Evolutionary conservation across 2,888 invertebrate genomes (phyloP), one percentile per base, ranked within the genome.

Genomic region (Caenorhabditis uteleia): DNA sequence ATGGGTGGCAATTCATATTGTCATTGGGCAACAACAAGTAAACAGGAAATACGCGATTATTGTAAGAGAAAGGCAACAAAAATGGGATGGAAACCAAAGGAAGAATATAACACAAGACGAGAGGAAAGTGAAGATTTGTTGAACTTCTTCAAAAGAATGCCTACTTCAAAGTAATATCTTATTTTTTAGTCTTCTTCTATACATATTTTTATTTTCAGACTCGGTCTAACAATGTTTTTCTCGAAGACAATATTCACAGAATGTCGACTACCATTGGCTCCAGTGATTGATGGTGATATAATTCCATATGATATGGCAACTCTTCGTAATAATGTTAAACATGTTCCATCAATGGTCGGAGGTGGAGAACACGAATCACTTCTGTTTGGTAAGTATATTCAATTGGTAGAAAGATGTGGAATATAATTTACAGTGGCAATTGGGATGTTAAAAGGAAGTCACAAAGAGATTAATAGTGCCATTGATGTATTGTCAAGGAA

Each of bases 221-320:
- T 71, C 31, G 70, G 68, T n/a, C 58, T 62, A 29, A 68, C 70
- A 23, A 71, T 78, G 77, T 69, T 76, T 42, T 76, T 76, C 23
- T 67, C 61, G 27, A 54, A 64, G 10, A 61, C 65, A 16, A 68
- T 79, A 14, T 76, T 80, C 60, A 56, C 67, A 14, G 75, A 77
- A 23, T 61, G 69, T 16, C 59, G 69, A 8, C 64, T 81, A 6
- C 75, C 77, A 0, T 61, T 81, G 10, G 69, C 77, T 0, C 81
- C 81, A 6, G 77, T 81, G 27, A 64, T 81, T 43, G 81, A 82
- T 47, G 80, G 77, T 18, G 80, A 82, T 12, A 56, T 82, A 18
- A 65, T 81, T 7, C 81, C 81, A 1, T 21, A 59, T 20, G 36
- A 44, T 25, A 23, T 65, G 20, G 46, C 31, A 25, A 58, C 71